Base-by-base conservation (phyloP, 2,797 vertebrate species). In the Enteromius afrohamiltoni region DNA sequence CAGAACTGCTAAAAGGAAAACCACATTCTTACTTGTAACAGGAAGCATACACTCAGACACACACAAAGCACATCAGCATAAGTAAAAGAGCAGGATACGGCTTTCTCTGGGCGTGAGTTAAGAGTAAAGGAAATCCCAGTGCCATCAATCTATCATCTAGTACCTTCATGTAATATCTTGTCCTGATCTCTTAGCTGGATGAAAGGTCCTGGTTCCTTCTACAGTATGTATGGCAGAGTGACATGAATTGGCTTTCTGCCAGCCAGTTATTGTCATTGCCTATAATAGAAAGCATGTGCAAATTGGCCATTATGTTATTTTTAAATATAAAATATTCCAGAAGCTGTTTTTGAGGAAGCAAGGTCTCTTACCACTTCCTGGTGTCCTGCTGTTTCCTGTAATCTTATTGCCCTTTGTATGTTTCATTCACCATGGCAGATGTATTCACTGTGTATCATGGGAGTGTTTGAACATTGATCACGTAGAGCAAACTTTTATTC, bases 1-100 rank as follows among this genome's bases (percentile, higher is more conserved):
- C 42, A 75, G 70, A 82, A 75, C 80, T 67, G 6, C 58, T 75
- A 51, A 73, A 73, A 67, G 60, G 37, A 60, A 69, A 77, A 79
- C 26, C 51, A 65, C 37, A 82, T 37, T 49, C 26, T 67, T 49
- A 49, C 23, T 62, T 53, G 40, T 47, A 86, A 51, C 73, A 55
- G 73, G 51, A 76, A 60, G 76, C 42, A 40, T 29, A 79, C 37
- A 45, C 49, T 34, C 19, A 55, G 73, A 74, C 53, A 29, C 34
- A 51, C 68, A 70, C 16, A 74, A 45, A 47, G 51, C 19, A 71
- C 71, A 69, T 31, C 26, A 60, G 3, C n/a, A 45, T 31, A 45
- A 67, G 19, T 53, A 31, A 77, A 40, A 55, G 37, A 47, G 34
- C 60, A 79, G 68, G 75, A 83, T 73, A 64, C 4, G 23, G 5